Percentiles rank a stretch among this genome's conserved stretches.
These are phyloP conservation scores for Colistium nudipinnis DNA, from an alignment of 2,113 vertebrate genomes.

Conservation along the genomic window DNA sequence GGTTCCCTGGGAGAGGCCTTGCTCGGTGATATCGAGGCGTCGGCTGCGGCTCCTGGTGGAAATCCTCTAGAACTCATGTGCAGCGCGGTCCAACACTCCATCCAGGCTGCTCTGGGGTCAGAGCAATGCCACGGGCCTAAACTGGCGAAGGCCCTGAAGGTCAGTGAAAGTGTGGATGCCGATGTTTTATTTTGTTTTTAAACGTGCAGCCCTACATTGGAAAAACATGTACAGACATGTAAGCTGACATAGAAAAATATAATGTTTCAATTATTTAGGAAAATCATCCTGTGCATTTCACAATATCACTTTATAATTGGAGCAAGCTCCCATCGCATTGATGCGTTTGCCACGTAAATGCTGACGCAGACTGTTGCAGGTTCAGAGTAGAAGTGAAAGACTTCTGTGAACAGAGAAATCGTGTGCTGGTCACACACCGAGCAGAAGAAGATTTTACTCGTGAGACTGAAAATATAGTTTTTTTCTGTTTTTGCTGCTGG, in stretches of 20 bases:
- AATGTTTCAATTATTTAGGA: too few relatives aligned
- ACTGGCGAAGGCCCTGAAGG: slow-evolving; percentile 85
- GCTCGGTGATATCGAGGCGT: slow-evolving; percentile 79
- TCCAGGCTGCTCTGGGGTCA: slow-evolving; percentile 86
- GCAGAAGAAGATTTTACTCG: not conserved
- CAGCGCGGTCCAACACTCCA: slow-evolving; percentile 82
- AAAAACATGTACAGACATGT: too few relatives aligned
- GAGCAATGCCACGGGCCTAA: slow-evolving; percentile 64
- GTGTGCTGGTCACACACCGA: not conserved
- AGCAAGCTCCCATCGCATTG: not conserved
- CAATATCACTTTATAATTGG: not conserved
- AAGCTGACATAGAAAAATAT: too few relatives aligned
- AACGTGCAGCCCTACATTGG: too few relatives aligned
- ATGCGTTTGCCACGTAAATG: not conserved
- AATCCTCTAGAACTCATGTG: slow-evolving; percentile 82
- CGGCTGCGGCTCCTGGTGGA: slow-evolving; percentile 37
- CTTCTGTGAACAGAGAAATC: not conserved
- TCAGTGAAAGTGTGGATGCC: slow-evolving; percentile 70
- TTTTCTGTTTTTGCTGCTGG: not conserved
- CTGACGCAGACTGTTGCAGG: not conserved
- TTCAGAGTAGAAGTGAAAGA: not conserved
- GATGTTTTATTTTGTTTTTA: too few relatives aligned
- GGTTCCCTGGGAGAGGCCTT: slow-evolving; percentile 82
- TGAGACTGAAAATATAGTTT: not conserved
- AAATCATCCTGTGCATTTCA: too few relatives aligned